Base-by-base conservation (phyloP, 2,797 vertebrate genomes). In the Macrochelys suwanniensis region DNA sequence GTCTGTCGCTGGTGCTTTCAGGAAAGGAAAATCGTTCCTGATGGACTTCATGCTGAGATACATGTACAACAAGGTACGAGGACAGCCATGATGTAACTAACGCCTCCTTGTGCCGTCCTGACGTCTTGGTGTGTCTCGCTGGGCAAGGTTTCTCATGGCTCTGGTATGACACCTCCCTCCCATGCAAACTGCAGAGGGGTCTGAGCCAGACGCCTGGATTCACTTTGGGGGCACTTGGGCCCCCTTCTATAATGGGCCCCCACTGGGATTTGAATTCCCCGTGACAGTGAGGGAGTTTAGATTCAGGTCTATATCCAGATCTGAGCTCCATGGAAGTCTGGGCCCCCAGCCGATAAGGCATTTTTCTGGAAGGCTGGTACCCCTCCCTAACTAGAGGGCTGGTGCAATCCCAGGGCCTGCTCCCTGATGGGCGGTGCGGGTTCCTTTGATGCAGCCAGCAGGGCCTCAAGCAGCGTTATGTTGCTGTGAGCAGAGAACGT, bases 21-120 rank as follows among this genome's bases (percentile, higher is more conserved):
- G 99, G 19, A 99, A 99, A 98, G 99, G 99, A 51, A 99, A 99
- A 95, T 99, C 99, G 1, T 99, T 99, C 98, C 99, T 99, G 91
- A 99, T 99, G 99, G 99, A 99, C 98, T 99, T 99, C 97, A 99
- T 99, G 99, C 98, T 99, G 97, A 99, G 99, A 1, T 99, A 99
- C 97, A 99, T 99, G 99, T 99, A 99, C 98, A 99, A 98, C 47
- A 99, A 99, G 93, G 99, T 99, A 96, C 87, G 98, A 74, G 37
- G 88, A 54, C 49, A 77, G 37, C 23, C 53, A 28, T 15, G 12
- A 19, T 19, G 25, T 5, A 5, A 57, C 51, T 6, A 45, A 16
- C 16, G 25, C 37, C 51, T n/a, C 33, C 4, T 7, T 25, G 28
- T 26, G 68, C 4, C 19, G 17, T n/a, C 51, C 71, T 54, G 42